Evolutionary conservation across 2,113 vertebrate species (phyloP).

Genomic region (Scolopax mira): DNA sequence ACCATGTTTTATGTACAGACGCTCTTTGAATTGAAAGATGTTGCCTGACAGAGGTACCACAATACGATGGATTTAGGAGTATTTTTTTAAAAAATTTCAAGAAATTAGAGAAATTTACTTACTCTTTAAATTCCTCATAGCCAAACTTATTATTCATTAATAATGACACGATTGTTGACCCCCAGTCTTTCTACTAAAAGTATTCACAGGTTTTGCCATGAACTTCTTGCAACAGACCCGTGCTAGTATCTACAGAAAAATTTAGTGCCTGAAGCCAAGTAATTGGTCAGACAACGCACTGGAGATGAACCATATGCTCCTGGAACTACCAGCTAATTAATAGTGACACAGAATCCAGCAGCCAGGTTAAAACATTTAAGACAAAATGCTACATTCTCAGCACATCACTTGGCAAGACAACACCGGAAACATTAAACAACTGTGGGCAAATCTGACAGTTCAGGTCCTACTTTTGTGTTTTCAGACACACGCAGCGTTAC

Average conservation of each 20-base stretch:
- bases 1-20: background rate
- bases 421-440: background rate
- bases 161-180: background rate
- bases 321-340: background rate
- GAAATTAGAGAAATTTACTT: background rate
- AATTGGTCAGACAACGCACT: background rate
- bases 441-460: background rate
- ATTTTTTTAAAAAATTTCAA: background rate
- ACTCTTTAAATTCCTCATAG: background rate
- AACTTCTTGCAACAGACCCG: background rate
- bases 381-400: constrained; percentile 11
- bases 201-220: background rate
- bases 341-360: background rate
- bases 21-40: background rate
- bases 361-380: background rate
- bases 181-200: background rate
- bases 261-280: background rate
- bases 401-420: background rate
- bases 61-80: background rate
- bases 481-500: background rate
- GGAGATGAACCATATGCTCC: background rate
- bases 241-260: background rate
- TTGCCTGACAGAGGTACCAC: background rate
- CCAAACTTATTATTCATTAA: background rate
- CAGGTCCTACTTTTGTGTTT: background rate